Evolutionary conservation across 2,797 vertebrate species (phyloP), one percentile per base, ranked within the genome.

Genomic region (Alcedo quadribrachys): DNA sequence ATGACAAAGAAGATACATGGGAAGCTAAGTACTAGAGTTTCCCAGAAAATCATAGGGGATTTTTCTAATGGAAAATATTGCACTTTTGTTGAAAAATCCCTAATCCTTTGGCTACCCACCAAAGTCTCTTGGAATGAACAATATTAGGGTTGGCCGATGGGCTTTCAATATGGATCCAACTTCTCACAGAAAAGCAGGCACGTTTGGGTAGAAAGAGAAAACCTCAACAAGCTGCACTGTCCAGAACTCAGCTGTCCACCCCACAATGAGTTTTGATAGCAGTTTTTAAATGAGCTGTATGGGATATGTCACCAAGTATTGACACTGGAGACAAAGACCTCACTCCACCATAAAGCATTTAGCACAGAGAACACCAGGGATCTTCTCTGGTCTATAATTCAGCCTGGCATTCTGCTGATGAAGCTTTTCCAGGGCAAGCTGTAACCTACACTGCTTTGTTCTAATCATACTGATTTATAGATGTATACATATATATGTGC

Each of bases 31-130:
- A 70, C 42, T 21, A 74, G 69, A 94, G 76, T 73, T 94, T 94
- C 90, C 86, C 90, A 95, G 60, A 94, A 95, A 94, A 92, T 81
- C 0, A 7, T 53, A 57, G 53, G 53, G 60, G 88, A 89, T 87
- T 83, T 92, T 94, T 93, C 89, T 93, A 90, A 93, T 67, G 88
- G 86, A 94, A 91, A 89, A 90, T 93, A 93, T 83, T 90, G 73
- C 25, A 93, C 43, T 87, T 93, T 58, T 92, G 89, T 87, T 91
- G 76, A 93, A 94, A 95, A 93, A 89, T 84, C 63, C 48, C 40
- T 91, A 95, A 93, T 93, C 89, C 89, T 93, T 67, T 93, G 94
- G 91, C 77, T 67, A 86, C 35, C 21, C 1, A 67, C 91, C 87
- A 92, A 89, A 92, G 82, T 73, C 55, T 93, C 40, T 67, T 74